Conservation (phyloP, 2,888 invertebrate species). For the Sussaba pulchella region DNA sequence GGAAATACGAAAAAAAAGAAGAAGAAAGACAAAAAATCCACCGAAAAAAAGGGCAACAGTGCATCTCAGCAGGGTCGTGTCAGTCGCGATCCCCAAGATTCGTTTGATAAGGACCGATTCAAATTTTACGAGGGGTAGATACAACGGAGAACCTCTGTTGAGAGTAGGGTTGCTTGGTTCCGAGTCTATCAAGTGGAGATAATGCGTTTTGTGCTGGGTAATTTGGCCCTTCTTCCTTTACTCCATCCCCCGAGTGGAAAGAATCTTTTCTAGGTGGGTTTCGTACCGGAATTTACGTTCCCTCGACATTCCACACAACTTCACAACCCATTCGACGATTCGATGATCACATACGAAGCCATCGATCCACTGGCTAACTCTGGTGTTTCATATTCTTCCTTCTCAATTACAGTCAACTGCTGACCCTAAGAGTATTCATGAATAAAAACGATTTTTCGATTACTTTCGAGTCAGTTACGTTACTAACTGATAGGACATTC, state of each 20-base stretch:
- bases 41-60: constrained; percentile 71
- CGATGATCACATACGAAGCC: constrained; percentile 3
- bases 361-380: neutral
- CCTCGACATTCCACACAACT: constrained; percentile 67
- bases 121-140: constrained; percentile 45
- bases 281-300: constrained; percentile 44
- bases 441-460: too few species aligned
- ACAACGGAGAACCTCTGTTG: constrained; percentile 61
- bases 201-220: constrained; percentile 83
- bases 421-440: too few species aligned
- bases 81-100: constrained; percentile 6
- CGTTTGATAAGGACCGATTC: constrained; percentile 29
- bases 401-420: neutral
- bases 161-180: constrained; percentile 72
- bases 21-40: constrained; percentile 68
- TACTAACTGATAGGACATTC: too few species aligned
- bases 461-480: too few species aligned
- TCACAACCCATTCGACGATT: neutral
- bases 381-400: neutral
- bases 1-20: constrained; percentile 75
- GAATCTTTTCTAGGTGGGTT: constrained; percentile 35
- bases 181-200: constrained; percentile 82
- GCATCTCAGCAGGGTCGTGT: constrained; percentile 71
- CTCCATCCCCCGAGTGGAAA: constrained; percentile 53
- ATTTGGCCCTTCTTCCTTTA: constrained; percentile 77